Conservation (phyloP, 2,797 vertebrate genomes). For the Okamejei kenojei region DNA sequence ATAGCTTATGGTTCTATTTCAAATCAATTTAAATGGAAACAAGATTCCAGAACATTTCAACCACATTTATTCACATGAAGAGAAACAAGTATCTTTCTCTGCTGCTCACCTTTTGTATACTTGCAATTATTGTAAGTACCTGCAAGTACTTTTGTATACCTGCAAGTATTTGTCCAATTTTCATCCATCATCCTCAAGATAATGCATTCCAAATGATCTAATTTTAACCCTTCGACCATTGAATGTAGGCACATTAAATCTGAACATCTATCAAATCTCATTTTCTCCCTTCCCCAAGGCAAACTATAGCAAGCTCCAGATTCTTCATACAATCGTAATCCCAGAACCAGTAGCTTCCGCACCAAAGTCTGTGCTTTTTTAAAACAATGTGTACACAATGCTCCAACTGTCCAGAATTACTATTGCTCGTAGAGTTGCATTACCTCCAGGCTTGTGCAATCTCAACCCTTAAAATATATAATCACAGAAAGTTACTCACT, state of each 20-base stretch:
- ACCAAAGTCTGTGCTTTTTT: too few species aligned
- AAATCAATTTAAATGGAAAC: neutral
- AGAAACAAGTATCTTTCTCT: neutral
- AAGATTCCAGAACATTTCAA: neutral
- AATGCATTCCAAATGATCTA: neutral
- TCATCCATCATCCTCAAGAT: neutral
- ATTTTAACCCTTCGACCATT: neutral
- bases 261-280: neutral
- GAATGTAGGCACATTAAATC: neutral
- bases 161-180: neutral
- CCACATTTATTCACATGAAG: neutral
- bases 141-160: too few species aligned
- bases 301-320: neutral
- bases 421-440: too few species aligned
- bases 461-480: too few species aligned
- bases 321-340: neutral
- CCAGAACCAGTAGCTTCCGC: neutral
- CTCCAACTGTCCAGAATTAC: too few species aligned
- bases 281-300: neutral
- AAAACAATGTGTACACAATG: too few species aligned
- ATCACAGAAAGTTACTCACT: too few species aligned
- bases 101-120: neutral
- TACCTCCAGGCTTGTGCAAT: too few species aligned
- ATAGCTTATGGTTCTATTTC: neutral
- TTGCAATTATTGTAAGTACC: neutral